These are phyloP conservation scores for Sorex maritimensis DNA, from an alignment of 2,797 vertebrate species.

Conservation along the genomic window DNA sequence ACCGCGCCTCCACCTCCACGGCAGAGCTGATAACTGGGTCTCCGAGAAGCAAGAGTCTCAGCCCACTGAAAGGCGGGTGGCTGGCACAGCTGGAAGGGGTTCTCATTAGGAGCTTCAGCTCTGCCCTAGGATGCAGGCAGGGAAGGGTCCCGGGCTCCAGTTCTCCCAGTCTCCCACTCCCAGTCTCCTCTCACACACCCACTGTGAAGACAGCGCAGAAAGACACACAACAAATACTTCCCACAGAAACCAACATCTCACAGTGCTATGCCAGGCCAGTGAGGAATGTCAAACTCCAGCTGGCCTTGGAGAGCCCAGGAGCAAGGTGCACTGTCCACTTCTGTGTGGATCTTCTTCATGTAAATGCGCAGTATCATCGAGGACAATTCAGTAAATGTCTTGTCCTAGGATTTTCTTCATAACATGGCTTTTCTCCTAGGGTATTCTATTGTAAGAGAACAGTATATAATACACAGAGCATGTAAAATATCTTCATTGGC, in stretches of 20 bases:
- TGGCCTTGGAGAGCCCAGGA: neutral
- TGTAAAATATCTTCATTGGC: neutral
- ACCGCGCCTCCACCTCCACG: fast-evolving
- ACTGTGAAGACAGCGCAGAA: neutral
- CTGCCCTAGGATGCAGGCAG: neutral
- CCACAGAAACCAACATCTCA: neutral
- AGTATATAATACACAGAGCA: neutral
- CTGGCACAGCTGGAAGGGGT: neutral
- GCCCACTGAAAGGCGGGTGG: neutral
- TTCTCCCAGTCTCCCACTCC: neutral
- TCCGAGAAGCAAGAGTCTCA: neutral
- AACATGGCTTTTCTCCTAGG: neutral
- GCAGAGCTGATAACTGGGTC: no score
- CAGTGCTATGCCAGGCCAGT: neutral
- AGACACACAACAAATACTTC: neutral
- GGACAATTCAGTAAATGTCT: neutral
- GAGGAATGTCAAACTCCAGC: neutral
- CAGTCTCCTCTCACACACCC: no score
- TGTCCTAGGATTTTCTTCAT: neutral
- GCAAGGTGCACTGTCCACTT: neutral
- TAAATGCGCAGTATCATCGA: neutral
- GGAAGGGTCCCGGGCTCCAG: neutral
- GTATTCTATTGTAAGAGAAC: neutral
- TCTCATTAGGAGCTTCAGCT: neutral
- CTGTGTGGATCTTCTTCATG: neutral